Conservation (phyloP, 2,113 vertebrate species). For the Eonycteris spelaea region DNA sequence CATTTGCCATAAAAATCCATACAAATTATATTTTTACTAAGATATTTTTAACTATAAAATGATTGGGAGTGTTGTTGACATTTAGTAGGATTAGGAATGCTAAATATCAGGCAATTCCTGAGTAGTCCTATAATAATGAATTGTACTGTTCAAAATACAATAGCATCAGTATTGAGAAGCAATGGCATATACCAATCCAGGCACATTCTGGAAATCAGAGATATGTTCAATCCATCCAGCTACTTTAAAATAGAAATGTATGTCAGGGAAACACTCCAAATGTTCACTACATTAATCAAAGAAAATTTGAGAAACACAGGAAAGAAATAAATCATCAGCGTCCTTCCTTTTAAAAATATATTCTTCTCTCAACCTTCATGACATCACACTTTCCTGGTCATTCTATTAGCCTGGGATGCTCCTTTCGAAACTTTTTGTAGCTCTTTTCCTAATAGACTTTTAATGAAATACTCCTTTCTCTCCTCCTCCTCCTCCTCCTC, state of each 20-base stretch:
- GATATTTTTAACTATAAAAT: neutral
- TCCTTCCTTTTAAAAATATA: neutral
- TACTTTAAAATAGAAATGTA: neutral
- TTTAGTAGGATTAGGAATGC: neutral
- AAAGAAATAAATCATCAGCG: neutral
- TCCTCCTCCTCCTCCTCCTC: too few relatives aligned
- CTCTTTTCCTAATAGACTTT: neutral
- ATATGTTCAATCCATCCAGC: neutral
- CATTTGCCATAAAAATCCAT: neutral
- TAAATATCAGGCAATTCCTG: neutral
- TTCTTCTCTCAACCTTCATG: neutral
- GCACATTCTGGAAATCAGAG: neutral
- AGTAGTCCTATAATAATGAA: neutral
- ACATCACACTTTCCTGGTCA: neutral
- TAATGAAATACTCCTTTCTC: neutral
- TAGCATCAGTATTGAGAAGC: neutral
- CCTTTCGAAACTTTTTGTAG: neutral
- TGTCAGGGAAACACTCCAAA: neutral
- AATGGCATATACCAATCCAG: neutral
- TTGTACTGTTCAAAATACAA: neutral
- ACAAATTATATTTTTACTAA: neutral
- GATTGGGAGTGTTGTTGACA: neutral
- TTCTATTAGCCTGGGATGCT: neutral
- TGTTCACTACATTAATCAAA: neutral
- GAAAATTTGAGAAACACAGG: neutral